phyloP scores from a whole-genome alignment of 2,113 vertebrate genomes.

The Circaetus gallicus region DNA sequence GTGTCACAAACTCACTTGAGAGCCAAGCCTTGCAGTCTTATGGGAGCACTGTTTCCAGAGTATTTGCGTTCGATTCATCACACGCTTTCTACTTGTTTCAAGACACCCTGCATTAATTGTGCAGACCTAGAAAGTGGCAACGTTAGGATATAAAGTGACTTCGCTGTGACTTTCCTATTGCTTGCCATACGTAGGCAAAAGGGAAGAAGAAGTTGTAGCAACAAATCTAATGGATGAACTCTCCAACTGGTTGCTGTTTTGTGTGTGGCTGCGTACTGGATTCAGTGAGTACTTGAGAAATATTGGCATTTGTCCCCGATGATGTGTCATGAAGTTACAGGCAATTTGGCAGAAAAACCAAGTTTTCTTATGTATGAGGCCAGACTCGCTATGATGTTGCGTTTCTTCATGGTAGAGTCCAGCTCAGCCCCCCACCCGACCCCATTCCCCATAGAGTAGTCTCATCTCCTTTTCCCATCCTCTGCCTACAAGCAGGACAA shows the following conservation, averaged over 20 bases:
- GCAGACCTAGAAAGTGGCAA: not conserved
- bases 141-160: constrained; percentile 5
- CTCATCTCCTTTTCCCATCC: not conserved
- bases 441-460: not conserved
- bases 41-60: not conserved
- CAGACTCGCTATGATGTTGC: not conserved
- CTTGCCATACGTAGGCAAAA: not conserved
- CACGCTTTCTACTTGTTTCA: not conserved
- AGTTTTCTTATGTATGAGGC: not conserved
- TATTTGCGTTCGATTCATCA: not conserved
- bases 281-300: not conserved
- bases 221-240: not conserved
- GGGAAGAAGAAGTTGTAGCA: not conserved
- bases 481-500: not conserved
- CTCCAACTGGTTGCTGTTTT: not conserved
- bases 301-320: constrained; percentile 12
- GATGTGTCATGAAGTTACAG: not conserved
- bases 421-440: not conserved
- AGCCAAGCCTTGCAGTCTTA: not conserved
- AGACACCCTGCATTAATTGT: not conserved
- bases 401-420: not conserved
- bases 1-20: not conserved
- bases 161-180: not conserved
- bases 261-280: not conserved
- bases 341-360: not conserved